These are phyloP conservation scores for Rhincodon typus DNA, from an alignment of 2,797 vertebrate species.

Conservation along the genomic window DNA sequence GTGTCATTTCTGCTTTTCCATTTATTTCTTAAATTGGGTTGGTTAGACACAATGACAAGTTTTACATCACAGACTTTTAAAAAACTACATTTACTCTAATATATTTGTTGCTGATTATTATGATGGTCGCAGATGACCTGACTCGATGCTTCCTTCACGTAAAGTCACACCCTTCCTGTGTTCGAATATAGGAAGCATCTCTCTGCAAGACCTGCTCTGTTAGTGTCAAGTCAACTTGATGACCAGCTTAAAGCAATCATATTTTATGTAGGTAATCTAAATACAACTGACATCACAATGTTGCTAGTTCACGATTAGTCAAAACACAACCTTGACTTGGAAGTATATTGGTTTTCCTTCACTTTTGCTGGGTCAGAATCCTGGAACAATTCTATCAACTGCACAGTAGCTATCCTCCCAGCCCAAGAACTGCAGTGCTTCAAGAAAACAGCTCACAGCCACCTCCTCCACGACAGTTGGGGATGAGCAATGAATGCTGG, in stretches of 20 bases:
- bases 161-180: constrained; percentile 2
- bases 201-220: background rate
- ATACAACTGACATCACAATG: background rate
- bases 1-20: background rate
- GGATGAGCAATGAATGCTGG: too few species aligned
- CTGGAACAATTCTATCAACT: too few species aligned
- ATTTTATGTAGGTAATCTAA: background rate
- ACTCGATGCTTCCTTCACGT: background rate
- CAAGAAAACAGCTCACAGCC: too few species aligned
- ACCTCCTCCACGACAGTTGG: too few species aligned
- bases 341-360: too few species aligned
- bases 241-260: background rate
- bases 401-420: too few species aligned
- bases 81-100: too few species aligned
- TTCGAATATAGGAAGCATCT: background rate
- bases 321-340: background rate
- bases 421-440: too few species aligned
- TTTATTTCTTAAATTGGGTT: background rate
- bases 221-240: background rate
- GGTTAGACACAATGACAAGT: background rate
- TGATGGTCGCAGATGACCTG: background rate
- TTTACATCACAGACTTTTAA: background rate
- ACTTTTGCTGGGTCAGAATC: too few species aligned
- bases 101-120: background rate
- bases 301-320: background rate